Percentiles rank a stretch among this genome's conserved stretches.
phyloP scores from a whole-genome alignment of 2,888 invertebrate genomes.

The Opisthograptis luteolata region DNA sequence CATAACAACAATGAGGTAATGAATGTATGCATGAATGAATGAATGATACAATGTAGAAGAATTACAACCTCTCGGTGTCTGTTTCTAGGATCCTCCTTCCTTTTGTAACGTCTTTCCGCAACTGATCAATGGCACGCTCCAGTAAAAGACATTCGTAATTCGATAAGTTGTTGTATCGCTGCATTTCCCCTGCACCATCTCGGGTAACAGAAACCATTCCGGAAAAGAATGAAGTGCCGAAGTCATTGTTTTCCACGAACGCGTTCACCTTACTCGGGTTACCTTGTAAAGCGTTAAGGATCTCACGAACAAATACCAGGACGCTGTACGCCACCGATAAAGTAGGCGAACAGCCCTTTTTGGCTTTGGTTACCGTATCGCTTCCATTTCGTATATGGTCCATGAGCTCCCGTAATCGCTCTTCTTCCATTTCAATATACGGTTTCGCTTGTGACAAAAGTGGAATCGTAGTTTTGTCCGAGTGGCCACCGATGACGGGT shows the following conservation, averaged over 20 bases:
- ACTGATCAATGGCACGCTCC: slow-evolving; percentile 54
- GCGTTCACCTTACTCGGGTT: slow-evolving; percentile 51
- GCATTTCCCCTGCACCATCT: slow-evolving; percentile 59
- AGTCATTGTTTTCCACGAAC: slow-evolving; percentile 68
- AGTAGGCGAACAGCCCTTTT: slow-evolving; percentile 83
- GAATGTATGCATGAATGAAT: too few relatives aligned
- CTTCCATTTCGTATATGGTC: slow-evolving; percentile 83
- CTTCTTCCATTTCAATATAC: slow-evolving; percentile 68
- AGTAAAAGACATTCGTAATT: slow-evolving; percentile 59
- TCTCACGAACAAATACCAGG: slow-evolving; percentile 81
- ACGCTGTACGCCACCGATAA: slow-evolving; percentile 87
- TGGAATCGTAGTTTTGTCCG: slow-evolving; percentile 89
- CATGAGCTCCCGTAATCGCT: slow-evolving; percentile 65
- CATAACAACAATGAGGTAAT: too few relatives aligned
- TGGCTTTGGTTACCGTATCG: slow-evolving; percentile 85
- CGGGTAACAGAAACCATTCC: slow-evolving; percentile 56
- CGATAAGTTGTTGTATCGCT: slow-evolving; percentile 52
- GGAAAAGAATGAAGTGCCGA: slow-evolving; percentile 65
- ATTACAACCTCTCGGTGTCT: too few relatives aligned
- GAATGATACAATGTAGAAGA: too few relatives aligned
- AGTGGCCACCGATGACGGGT: slow-evolving; percentile 92
- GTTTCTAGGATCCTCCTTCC: slow-evolving; percentile 64
- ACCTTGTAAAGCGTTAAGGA: slow-evolving; percentile 78
- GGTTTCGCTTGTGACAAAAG: slow-evolving; percentile 89
- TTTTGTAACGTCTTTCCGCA: slow-evolving; percentile 58